These are phyloP conservation scores for Euglossa dilemma DNA, from an alignment of 1,140 invertebrate species.

Conservation along the genomic window DNA sequence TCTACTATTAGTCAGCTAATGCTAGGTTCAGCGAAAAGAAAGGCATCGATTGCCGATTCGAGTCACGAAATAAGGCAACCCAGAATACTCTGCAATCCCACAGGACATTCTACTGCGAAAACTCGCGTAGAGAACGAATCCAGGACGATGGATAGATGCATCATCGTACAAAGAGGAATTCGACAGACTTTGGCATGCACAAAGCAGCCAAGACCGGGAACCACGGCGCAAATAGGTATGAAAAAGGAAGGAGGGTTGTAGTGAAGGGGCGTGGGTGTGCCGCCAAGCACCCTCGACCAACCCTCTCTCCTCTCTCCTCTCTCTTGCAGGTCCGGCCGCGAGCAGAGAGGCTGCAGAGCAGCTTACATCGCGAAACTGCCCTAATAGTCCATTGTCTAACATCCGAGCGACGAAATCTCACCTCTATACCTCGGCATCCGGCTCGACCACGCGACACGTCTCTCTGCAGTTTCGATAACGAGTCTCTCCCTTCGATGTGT, in stretches of 20 bases:
- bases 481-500: neutral
- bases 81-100: no score
- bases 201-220: conserved; percentile 30
- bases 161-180: conserved; percentile 36
- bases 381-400: conserved; percentile 71
- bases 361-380: conserved; percentile 62
- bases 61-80: no score
- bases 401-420: conserved; percentile 59
- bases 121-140: neutral
- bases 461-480: neutral
- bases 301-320: conserved; percentile 17
- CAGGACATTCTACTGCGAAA: neutral
- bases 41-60: no score
- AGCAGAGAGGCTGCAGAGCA: conserved; percentile 32
- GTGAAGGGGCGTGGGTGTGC: conserved; percentile 13
- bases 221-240: conserved; percentile 38
- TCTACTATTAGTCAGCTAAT: no score
- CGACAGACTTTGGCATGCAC: conserved; percentile 24
- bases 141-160: neutral
- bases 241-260: conserved; percentile 29
- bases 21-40: no score
- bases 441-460: neutral
- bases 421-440: conserved; percentile 18
- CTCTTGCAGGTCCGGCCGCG: neutral
- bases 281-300: conserved; percentile 48